phyloP scores from a whole-genome alignment of 2,888 invertebrate species.

The Erebia epiphron region DNA sequence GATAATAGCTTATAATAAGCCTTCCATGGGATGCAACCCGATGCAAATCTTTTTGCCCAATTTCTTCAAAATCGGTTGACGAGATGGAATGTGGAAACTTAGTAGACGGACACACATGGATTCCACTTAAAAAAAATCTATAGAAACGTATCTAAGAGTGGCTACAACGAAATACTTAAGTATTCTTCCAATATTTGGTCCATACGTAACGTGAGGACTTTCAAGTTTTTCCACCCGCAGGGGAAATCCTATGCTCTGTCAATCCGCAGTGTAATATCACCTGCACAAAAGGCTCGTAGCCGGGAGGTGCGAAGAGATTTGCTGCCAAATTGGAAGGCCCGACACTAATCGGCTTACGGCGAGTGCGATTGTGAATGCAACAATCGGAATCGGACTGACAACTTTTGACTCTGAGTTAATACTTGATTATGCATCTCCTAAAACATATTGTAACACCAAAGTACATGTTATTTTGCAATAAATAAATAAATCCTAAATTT shows the following conservation, averaged over 20 bases:
- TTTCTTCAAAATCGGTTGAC: too few species aligned
- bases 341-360: constrained; percentile 65
- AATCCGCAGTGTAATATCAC: constrained; percentile 58
- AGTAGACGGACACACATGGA: too few species aligned
- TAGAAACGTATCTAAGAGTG: background rate
- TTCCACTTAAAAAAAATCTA: background rate
- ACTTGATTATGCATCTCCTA: too few species aligned
- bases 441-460: too few species aligned
- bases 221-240: constrained; percentile 29
- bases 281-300: constrained; percentile 52
- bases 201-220: constrained; percentile 20
- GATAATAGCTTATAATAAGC: too few species aligned
- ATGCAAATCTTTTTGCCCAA: too few species aligned
- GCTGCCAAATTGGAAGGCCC: constrained; percentile 66
- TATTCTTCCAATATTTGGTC: constrained; percentile 4
- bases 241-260: constrained; percentile 41
- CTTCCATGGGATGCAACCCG: too few species aligned
- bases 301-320: constrained; percentile 64
- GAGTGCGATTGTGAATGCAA: constrained; percentile 9
- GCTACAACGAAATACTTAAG: background rate
- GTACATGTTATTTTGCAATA: too few species aligned
- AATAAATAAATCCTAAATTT: too few species aligned
- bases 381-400: constrained; percentile 9
- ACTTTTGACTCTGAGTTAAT: too few species aligned
- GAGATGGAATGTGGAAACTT: too few species aligned